Conservation (phyloP, 1,140 invertebrate species). For the Drosophila mauritiana region DNA sequence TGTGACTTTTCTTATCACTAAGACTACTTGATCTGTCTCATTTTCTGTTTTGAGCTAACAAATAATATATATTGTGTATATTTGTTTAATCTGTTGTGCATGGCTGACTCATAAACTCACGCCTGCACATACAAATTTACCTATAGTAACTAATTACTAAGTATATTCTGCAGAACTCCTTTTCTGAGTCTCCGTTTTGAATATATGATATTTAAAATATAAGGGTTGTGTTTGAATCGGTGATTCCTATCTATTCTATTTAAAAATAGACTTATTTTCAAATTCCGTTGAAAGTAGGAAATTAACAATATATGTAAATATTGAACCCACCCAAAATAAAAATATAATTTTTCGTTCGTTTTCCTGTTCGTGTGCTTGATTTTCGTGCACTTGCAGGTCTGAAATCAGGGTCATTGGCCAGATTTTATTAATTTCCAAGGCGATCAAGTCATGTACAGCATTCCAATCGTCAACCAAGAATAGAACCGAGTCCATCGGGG, state of each 20-base stretch:
- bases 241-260: too few relatives aligned
- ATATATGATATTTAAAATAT: neutral
- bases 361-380: constrained; percentile 41
- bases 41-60: neutral
- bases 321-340: constrained; percentile 6
- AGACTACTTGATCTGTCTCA: neutral
- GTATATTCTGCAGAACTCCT: too few relatives aligned
- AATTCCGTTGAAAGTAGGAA: too few relatives aligned
- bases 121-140: neutral
- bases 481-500: constrained; percentile 37
- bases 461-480: constrained; percentile 29
- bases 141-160: too few relatives aligned
- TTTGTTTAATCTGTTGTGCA: neutral
- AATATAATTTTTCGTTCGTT: constrained; percentile 8
- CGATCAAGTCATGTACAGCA: constrained; percentile 27
- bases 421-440: constrained; percentile 55
- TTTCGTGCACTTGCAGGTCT: constrained; percentile 40
- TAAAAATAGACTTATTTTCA: too few relatives aligned
- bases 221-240: too few relatives aligned
- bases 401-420: constrained; percentile 49
- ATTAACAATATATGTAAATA: too few relatives aligned
- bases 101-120: constrained; percentile 10
- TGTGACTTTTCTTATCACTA: constrained; percentile 8
- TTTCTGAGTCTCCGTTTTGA: neutral
- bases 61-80: neutral